Evolutionary conservation across 2,113 vertebrate species (phyloP).

Genomic region (Rhegmatorhina hoffmannsi): DNA sequence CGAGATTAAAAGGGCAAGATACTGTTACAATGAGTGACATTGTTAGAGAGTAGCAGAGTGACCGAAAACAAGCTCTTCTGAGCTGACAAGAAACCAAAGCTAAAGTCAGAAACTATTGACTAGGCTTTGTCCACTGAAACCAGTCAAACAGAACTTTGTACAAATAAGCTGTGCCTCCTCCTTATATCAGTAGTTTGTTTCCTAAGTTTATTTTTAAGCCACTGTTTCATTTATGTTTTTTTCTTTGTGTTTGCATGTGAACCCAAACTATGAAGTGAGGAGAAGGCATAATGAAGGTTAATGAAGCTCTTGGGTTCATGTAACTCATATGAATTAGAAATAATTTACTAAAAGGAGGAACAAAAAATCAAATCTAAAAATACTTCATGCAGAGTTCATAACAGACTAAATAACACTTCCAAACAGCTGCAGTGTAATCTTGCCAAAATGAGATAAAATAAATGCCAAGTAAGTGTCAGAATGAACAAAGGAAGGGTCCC

Average conservation of each 20-base stretch:
- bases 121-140: neutral
- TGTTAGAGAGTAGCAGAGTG: neutral
- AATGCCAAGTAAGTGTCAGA: conserved; percentile 35
- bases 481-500: neutral
- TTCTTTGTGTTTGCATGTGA: neutral
- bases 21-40: neutral
- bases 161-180: neutral
- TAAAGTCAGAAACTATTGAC: neutral
- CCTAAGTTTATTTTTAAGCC: neutral
- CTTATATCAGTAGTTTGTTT: neutral
- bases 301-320: conserved; percentile 27
- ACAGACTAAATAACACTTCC: conserved; percentile 20
- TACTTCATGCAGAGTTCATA: conserved; percentile 20
- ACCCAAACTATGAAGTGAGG: neutral
- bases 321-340: conserved; percentile 69
- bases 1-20: neutral
- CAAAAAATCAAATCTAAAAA: conserved; percentile 62
- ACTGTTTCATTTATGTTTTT: neutral
- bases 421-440: conserved; percentile 37
- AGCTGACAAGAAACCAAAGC: neutral
- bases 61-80: neutral
- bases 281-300: conserved; percentile 57
- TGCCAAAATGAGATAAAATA: conserved; percentile 1
- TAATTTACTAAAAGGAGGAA: conserved; percentile 48
- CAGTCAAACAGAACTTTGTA: neutral